These are phyloP conservation scores for Hyposoter dolosus DNA, from an alignment of 2,888 invertebrate species.

Conservation along the genomic window DNA sequence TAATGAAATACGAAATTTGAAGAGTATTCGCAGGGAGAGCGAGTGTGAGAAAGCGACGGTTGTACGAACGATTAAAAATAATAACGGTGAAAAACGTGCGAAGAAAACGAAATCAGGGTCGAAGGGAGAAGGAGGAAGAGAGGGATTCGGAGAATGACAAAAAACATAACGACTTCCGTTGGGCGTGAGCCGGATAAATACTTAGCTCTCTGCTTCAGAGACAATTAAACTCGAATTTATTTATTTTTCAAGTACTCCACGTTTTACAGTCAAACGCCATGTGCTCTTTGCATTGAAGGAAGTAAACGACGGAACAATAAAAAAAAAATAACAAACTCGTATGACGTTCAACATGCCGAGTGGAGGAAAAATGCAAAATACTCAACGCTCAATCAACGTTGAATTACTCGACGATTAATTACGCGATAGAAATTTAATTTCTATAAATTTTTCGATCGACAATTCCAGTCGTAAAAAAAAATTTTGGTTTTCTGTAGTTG, in stretches of 20 bases:
- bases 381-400: neutral
- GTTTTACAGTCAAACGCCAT: constrained; percentile 17
- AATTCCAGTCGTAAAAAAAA: neutral
- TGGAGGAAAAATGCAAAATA: neutral
- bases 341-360: neutral
- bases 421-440: neutral
- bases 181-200: constrained; percentile 58
- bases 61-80: constrained; percentile 66
- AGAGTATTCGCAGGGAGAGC: neutral
- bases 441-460: neutral
- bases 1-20: constrained; percentile 52
- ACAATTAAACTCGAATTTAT: constrained; percentile 71
- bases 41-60: constrained; percentile 24
- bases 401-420: neutral
- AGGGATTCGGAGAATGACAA: constrained; percentile 62
- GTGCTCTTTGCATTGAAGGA: neutral
- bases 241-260: constrained; percentile 28
- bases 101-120: constrained; percentile 60
- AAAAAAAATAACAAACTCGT: neutral
- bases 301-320: constrained; percentile 11
- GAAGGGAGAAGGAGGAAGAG: constrained; percentile 61
- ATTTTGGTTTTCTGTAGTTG: neutral
- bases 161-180: constrained; percentile 62
- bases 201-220: constrained; percentile 46
- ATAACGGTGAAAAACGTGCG: constrained; percentile 61